Base-by-base conservation (phyloP, 2,888 invertebrate genomes). In the Halocaridina rubra region DNA sequence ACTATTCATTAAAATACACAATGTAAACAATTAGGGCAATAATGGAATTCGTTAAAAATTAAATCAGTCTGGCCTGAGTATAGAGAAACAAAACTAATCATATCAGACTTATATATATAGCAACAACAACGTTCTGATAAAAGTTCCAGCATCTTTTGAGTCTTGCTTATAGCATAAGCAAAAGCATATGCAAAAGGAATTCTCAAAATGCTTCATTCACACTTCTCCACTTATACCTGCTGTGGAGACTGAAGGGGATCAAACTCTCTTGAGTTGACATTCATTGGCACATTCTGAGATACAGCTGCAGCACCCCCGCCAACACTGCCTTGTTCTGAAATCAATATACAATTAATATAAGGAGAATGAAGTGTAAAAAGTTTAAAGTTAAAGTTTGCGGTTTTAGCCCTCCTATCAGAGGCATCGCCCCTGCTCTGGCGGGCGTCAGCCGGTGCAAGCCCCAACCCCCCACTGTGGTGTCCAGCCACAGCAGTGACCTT, bases 191-290 rank as follows among this genome's bases (percentile, higher is more conserved):
- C n/a, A n/a, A n/a, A n/a, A n/a, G n/a, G n/a, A n/a, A n/a, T n/a
- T n/a, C n/a, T n/a, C n/a, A n/a, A n/a, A n/a, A n/a, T n/a, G n/a
- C n/a, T n/a, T n/a, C n/a, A n/a, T n/a, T n/a, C n/a, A n/a, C n/a
- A n/a, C n/a, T n/a, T n/a, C n/a, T 39, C 29, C 16, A 29, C 2
- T 16, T 46, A 19, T 5, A 81, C 74, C 53, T 81, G 67, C 7
- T 67, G 81, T 30, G 75, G 67, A 24, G 57, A 61, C 78, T 78
- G 78, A 2, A 84, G 77, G 29, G 84, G 84, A 72, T 84, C 84
- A 84, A 84, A 84, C 29, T 84, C 84, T 24, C 78, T 84, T 7
- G 84, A 84, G n/a, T 77, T 78, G 8, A 84, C 39, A 39, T 32
- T 77, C 27, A 81, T n/a, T 53, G 64, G 81, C 75, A 59, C 69